phyloP scores from a whole-genome alignment of 2,113 vertebrate species.

The Emydura subglobosa region DNA sequence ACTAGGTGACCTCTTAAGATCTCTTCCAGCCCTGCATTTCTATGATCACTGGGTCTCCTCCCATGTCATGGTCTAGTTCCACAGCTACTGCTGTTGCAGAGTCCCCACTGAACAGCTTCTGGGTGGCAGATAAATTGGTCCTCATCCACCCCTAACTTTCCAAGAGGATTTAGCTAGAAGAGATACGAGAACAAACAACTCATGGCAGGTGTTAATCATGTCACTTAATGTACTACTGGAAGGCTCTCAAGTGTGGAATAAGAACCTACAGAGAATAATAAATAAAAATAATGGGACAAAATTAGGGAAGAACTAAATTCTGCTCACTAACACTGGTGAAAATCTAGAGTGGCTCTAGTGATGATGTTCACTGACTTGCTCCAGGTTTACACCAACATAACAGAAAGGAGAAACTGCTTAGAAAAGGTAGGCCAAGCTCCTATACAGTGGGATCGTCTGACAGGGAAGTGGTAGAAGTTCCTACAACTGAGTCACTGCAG shows the following conservation, averaged over 20 bases:
- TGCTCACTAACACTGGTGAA: not conserved
- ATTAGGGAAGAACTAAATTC: not conserved
- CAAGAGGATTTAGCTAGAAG: no score
- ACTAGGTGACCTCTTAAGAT: no score
- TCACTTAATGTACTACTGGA: not conserved
- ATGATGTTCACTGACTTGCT: not conserved
- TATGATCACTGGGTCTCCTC: no score
- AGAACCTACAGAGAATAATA: not conserved
- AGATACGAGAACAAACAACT: no score
- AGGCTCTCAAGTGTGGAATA: not conserved
- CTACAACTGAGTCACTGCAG: not conserved
- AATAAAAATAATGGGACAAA: not conserved
- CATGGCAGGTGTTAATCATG: not conserved
- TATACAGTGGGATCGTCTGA: no score
- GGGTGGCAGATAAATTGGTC: no score
- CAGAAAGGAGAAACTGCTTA: not conserved
- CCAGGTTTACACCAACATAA: not conserved
- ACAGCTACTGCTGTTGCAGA: no score
- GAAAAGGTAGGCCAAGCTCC: not conserved
- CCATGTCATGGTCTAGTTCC: no score
- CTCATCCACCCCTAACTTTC: no score
- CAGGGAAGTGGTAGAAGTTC: not conserved
- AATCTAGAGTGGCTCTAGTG: not conserved
- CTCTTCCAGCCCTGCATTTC: no score
- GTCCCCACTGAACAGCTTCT: no score